Percentiles rank a stretch among this genome's conserved stretches.
phyloP scores from a whole-genome alignment of 2,888 invertebrate species.

The Argyresthia goedartella region DNA sequence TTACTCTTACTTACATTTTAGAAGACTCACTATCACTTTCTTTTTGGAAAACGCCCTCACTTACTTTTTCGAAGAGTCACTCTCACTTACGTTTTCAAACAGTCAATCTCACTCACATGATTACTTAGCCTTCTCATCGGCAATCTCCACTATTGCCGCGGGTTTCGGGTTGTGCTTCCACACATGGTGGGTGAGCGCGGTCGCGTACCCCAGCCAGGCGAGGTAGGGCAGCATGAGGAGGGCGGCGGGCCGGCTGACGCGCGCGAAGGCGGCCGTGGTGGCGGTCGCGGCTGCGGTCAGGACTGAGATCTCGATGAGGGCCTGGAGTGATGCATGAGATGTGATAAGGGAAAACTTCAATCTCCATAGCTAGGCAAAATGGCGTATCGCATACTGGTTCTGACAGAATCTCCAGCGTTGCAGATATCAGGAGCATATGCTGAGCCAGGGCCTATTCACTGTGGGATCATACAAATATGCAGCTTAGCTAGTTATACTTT shows the following conservation, averaged over 20 bases:
- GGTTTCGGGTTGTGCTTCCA: constrained; percentile 49
- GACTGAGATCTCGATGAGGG: constrained; percentile 48
- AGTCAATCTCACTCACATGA: too few species aligned
- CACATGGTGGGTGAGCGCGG: constrained; percentile 40
- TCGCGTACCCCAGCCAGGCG: constrained; percentile 49
- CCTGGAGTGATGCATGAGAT: constrained; percentile 23
- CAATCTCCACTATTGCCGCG: background rate
- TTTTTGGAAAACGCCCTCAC: too few species aligned
- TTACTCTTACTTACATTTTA: too few species aligned
- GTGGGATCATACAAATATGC: background rate
- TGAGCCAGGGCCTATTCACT: background rate
- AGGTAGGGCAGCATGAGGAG: constrained; percentile 45
- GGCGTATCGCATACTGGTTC: background rate
- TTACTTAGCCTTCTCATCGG: too few species aligned
- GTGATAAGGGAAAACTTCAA: background rate
- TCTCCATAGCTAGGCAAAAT: background rate
- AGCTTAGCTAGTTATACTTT: background rate
- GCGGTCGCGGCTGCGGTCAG: constrained; percentile 37
- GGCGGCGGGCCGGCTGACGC: constrained; percentile 34
- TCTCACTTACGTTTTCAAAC: too few species aligned
- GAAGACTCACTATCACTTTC: too few species aligned
- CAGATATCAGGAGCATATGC: background rate
- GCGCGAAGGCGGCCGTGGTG: constrained; percentile 37
- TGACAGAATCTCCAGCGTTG: background rate
- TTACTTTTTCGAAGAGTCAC: too few species aligned